These are phyloP conservation scores for Baronia brevicornis DNA, from an alignment of 2,888 invertebrate species.

Conservation along the genomic window DNA sequence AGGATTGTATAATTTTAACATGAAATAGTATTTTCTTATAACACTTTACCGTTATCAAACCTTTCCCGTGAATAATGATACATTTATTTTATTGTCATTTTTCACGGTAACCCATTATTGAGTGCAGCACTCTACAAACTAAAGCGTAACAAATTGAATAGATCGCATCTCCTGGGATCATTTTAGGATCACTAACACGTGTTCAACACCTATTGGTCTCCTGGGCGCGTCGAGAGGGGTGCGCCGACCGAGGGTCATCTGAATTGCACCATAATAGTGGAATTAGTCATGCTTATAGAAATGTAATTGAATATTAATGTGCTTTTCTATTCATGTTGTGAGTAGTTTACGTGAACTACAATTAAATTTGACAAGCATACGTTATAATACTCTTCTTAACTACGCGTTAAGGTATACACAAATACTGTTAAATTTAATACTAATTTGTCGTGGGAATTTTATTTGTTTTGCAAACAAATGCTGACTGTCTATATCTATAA, in stretches of 20 bases:
- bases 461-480: too few species aligned
- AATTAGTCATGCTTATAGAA: conserved; percentile 52
- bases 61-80: too few species aligned
- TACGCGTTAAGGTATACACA: too few species aligned
- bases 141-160: conserved; percentile 56
- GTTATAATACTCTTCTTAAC: too few species aligned
- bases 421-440: too few species aligned
- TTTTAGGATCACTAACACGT: conserved; percentile 63
- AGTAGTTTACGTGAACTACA: conserved; percentile 1
- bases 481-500: too few species aligned
- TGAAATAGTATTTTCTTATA: too few species aligned
- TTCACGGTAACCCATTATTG: conserved; percentile 39
- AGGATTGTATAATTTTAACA: too few species aligned
- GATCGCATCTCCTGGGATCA: conserved; percentile 38
- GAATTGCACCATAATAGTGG: conserved; percentile 53
- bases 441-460: too few species aligned
- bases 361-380: too few species aligned
- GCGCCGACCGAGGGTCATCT: conserved; percentile 34
- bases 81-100: conserved; percentile 36
- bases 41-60: too few species aligned
- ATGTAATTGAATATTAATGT: conserved; percentile 32
- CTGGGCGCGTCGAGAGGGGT: conserved; percentile 41
- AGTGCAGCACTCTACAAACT: conserved; percentile 39
- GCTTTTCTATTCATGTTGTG: conserved; percentile 9
- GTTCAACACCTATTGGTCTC: conserved; percentile 56